phyloP scores from a whole-genome alignment of 1,140 invertebrate genomes.

The Lucilia cuprina region DNA sequence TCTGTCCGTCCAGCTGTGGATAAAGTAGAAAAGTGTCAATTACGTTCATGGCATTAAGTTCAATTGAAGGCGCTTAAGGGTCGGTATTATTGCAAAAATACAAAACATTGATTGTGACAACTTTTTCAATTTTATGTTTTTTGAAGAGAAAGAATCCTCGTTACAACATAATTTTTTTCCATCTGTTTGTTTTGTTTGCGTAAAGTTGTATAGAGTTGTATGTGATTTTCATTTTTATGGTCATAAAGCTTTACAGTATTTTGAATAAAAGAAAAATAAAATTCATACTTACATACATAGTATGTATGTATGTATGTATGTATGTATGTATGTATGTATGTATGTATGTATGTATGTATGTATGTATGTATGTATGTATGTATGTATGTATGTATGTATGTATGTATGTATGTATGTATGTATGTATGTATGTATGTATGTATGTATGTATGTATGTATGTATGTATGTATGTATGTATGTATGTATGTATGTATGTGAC shows the following conservation, averaged over 20 bases:
- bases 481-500: neutral
- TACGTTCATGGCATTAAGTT: slow-evolving; percentile 17
- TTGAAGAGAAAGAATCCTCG: neutral
- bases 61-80: slow-evolving; percentile 10
- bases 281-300: neutral
- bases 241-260: neutral
- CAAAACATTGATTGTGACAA: slow-evolving; percentile 11
- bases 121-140: neutral
- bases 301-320: neutral
- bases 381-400: neutral
- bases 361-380: neutral
- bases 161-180: neutral
- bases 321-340: neutral
- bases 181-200: neutral
- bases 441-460: neutral
- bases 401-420: neutral
- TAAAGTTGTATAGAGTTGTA: neutral
- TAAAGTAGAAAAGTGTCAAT: slow-evolving; percentile 10
- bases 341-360: neutral
- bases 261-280: neutral
- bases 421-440: neutral
- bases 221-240: neutral
- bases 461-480: neutral
- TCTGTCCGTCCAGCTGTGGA: neutral
- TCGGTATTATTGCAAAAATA: slow-evolving; percentile 4